Evolutionary conservation across 2,113 vertebrate genomes (phyloP).

Genomic region (Ornithorhynchus anatinus): DNA sequence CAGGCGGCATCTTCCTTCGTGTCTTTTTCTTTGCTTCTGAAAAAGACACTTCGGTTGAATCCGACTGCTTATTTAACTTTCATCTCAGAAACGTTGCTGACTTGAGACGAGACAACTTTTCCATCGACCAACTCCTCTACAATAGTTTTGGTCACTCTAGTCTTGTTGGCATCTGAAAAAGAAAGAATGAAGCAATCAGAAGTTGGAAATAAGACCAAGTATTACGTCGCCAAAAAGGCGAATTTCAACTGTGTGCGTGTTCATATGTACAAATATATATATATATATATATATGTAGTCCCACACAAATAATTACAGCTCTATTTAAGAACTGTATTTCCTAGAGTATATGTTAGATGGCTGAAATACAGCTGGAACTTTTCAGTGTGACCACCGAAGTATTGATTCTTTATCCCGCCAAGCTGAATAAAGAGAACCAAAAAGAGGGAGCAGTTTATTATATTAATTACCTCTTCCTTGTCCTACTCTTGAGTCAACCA

Average conservation of each 20-base stretch:
- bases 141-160: slow-evolving; percentile 73
- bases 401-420: background rate
- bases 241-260: too few relatives aligned
- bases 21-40: background rate
- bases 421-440: background rate
- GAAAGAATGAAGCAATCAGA: background rate
- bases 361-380: background rate
- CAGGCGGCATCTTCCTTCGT: background rate
- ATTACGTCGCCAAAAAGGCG: background rate
- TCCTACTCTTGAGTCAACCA: slow-evolving; percentile 6
- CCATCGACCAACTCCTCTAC: slow-evolving; percentile 76
- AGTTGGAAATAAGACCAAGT: background rate
- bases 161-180: slow-evolving; percentile 58
- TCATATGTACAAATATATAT: too few relatives aligned
- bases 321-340: too few relatives aligned
- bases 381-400: background rate
- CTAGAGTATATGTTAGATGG: too few relatives aligned
- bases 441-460: background rate
- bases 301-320: too few relatives aligned
- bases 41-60: slow-evolving; percentile 36
- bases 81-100: slow-evolving; percentile 63
- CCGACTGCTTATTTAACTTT: slow-evolving; percentile 44
- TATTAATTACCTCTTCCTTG: slow-evolving; percentile 51
- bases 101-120: slow-evolving; percentile 65
- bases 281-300: too few relatives aligned